phyloP scores from a whole-genome alignment of 2,888 invertebrate species.

The Metopia argyrocephala region DNA sequence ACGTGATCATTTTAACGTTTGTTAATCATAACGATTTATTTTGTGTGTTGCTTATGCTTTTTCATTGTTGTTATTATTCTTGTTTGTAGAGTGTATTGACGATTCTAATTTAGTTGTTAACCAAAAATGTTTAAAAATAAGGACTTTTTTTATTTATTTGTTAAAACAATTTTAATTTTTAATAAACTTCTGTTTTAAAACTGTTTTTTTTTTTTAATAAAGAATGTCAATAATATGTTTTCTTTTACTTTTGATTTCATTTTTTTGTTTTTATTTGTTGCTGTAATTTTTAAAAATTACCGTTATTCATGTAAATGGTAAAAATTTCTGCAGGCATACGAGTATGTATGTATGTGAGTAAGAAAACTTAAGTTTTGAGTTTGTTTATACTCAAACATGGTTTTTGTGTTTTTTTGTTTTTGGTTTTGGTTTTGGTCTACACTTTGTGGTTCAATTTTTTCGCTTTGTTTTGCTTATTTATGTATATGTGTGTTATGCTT shows the following conservation, averaged over 20 bases:
- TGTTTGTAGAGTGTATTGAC: background rate
- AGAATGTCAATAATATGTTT: constrained; percentile 46
- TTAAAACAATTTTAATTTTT: constrained; percentile 13
- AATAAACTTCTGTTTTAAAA: background rate
- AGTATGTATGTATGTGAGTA: background rate
- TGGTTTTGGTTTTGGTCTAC: constrained; percentile 16
- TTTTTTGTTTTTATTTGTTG: constrained; percentile 45
- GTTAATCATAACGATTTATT: constrained; percentile 62
- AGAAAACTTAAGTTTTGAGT: constrained; percentile 6
- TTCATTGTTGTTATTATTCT: constrained; percentile 17
- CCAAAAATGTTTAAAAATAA: background rate
- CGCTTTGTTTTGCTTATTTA: constrained; percentile 16
- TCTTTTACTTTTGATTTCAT: constrained; percentile 54
- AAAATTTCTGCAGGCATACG: background rate
- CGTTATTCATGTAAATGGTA: constrained; percentile 36
- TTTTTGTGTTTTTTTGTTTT: background rate
- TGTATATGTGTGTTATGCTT: constrained; percentile 18
- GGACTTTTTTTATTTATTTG: constrained; percentile 14
- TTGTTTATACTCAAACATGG: background rate
- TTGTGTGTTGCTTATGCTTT: constrained; percentile 38
- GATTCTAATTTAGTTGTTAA: constrained; percentile 24
- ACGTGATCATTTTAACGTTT: constrained; percentile 74
- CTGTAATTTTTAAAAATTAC: constrained; percentile 61
- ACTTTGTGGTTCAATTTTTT: constrained; percentile 45
- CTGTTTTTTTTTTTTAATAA: background rate